These are phyloP conservation scores for Eurypyga helias DNA, from an alignment of 2,113 vertebrate genomes.

Conservation along the genomic window DNA sequence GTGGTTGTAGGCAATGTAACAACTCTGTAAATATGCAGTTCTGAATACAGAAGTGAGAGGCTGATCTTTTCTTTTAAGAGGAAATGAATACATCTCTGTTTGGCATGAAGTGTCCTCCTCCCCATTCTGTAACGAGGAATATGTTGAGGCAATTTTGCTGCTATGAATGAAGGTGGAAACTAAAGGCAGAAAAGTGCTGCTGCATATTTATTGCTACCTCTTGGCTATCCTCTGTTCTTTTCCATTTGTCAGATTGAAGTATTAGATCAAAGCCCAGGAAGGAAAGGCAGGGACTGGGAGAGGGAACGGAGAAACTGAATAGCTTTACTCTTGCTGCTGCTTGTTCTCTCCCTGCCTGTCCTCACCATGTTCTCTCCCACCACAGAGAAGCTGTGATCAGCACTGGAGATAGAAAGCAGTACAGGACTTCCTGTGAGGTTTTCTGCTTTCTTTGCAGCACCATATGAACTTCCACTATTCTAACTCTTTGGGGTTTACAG, in stretches of 20 bases:
- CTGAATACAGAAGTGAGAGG: constrained; percentile 39
- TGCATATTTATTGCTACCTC: constrained; percentile 47
- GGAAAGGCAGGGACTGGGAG: background rate
- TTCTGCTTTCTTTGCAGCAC: background rate
- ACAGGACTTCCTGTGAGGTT: background rate
- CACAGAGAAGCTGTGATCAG: background rate
- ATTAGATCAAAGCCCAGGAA: constrained; percentile 6
- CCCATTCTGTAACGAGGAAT: background rate
- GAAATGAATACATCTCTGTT: constrained; percentile 23
- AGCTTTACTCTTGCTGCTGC: background rate
- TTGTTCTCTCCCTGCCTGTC: background rate
- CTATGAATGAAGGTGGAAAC: constrained; percentile 15
- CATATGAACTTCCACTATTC: background rate
- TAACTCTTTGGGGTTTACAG: background rate
- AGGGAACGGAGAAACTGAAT: background rate
- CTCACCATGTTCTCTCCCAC: background rate
- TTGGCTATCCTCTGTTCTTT: constrained; percentile 4
- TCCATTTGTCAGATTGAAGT: background rate
- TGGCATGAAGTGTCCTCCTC: constrained; percentile 15
- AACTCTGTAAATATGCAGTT: constrained; percentile 6
- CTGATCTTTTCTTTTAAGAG: constrained; percentile 26
- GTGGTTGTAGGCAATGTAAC: constrained; percentile 46
- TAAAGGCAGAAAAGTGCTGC: constrained; percentile 23
- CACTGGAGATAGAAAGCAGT: background rate
- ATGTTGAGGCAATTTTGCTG: constrained; percentile 25